These are phyloP conservation scores for Camarhynchus parvulus DNA, from an alignment of 2,113 vertebrate genomes.

Conservation along the genomic window DNA sequence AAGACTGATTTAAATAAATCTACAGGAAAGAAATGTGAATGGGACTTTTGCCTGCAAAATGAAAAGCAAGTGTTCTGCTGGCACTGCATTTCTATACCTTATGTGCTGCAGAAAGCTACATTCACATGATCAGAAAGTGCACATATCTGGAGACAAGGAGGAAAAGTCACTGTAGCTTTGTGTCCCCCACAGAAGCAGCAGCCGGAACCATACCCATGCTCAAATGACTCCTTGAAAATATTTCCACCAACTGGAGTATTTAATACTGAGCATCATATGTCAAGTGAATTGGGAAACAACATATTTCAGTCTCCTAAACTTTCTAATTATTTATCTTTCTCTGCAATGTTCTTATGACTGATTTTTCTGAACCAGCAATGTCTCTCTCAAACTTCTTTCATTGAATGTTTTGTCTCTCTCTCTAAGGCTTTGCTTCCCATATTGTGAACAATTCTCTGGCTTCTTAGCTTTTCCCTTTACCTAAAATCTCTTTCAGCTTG, in stretches of 20 bases:
- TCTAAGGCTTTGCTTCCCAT: background rate
- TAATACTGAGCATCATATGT: background rate
- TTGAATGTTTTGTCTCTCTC: background rate
- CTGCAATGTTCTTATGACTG: background rate
- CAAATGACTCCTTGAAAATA: background rate
- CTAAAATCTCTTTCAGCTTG: background rate
- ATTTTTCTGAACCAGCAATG: background rate
- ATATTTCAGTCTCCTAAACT: background rate
- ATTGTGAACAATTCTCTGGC: background rate
- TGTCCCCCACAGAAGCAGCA: background rate
- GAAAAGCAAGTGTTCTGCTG: background rate
- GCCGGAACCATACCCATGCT: background rate
- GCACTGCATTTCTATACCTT: background rate
- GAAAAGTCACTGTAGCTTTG: background rate
- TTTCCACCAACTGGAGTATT: background rate
- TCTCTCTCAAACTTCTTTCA: background rate
- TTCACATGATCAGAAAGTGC: background rate
- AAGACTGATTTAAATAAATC: background rate
- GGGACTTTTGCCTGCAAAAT: background rate
- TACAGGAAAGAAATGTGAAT: background rate
- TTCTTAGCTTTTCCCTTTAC: background rate
- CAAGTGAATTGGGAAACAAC: background rate
- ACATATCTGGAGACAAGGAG: background rate
- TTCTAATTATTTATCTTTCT: background rate
- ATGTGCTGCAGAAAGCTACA: background rate